Percentiles rank a stretch among this genome's conserved stretches.
These are phyloP conservation scores for Oplegnathus fasciatus DNA, from an alignment of 2,113 vertebrate species.

Conservation along the genomic window DNA sequence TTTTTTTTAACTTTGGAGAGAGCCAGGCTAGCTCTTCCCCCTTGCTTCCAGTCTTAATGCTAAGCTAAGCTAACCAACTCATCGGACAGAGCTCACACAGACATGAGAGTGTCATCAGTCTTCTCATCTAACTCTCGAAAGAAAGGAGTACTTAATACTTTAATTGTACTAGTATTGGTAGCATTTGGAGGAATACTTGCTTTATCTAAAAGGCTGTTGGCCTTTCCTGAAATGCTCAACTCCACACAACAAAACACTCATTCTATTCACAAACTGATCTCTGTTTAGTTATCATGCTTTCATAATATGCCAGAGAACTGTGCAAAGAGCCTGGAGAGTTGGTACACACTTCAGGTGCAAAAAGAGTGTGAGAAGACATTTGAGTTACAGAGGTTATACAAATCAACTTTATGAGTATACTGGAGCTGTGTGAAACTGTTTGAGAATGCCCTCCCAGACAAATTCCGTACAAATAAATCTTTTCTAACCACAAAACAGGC, in stretches of 20 bases:
- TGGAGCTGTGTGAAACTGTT: slow-evolving; percentile 54
- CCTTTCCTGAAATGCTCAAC: not conserved
- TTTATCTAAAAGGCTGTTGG: not conserved
- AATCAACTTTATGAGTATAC: slow-evolving; percentile 73
- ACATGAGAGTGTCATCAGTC: not conserved
- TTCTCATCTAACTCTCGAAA: not conserved
- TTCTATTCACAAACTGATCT: not conserved
- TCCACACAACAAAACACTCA: not conserved
- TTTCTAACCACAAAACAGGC: slow-evolving; percentile 55
- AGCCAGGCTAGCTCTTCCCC: not conserved
- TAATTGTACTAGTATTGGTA: not conserved
- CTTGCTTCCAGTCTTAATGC: not conserved
- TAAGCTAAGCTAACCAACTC: not conserved
- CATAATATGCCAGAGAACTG: not conserved
- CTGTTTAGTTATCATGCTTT: not conserved
- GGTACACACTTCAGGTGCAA: slow-evolving; percentile 8
- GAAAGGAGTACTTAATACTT: not conserved
- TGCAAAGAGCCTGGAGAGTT: not conserved
- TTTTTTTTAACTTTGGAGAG: no score
- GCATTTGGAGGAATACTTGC: not conserved
- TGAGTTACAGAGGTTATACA: slow-evolving; percentile 64
- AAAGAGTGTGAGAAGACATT: slow-evolving; percentile 9
- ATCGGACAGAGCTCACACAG: no score
- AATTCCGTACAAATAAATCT: slow-evolving; percentile 72
- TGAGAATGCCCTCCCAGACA: slow-evolving; percentile 64